These are phyloP conservation scores for Coremacera marginata DNA, from an alignment of 2,888 invertebrate genomes.

Conservation along the genomic window DNA sequence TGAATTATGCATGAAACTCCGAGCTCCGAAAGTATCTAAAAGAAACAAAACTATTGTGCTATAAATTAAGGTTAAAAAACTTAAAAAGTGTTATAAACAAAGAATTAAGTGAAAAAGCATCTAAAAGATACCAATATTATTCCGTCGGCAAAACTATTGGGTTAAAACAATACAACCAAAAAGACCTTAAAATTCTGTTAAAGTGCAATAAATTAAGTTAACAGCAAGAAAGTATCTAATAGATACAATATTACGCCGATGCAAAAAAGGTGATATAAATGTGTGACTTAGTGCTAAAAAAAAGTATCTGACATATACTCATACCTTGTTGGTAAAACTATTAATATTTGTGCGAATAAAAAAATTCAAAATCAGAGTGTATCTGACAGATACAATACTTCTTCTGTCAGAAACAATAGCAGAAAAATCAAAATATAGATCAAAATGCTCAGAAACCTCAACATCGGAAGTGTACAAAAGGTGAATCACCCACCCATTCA, in stretches of 20 bases:
- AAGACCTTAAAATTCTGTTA: not conserved
- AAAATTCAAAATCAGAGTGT: not conserved
- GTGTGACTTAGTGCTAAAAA: no score
- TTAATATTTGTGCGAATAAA: not conserved
- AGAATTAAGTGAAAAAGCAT: not conserved
- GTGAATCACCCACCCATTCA: not conserved
- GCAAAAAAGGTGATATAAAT: no score
- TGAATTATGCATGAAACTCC: no score
- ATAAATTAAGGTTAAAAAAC: no score
- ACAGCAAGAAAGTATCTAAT: not conserved
- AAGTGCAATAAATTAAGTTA: not conserved
- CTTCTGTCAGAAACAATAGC: no score
- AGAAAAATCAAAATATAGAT: not conserved
- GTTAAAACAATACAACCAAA: no score
- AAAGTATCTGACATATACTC: no score
- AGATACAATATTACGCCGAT: not conserved
- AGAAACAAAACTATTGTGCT: not conserved
- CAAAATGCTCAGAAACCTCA: not conserved
- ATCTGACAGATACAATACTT: not conserved
- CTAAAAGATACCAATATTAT: no score
- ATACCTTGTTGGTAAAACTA: no score
- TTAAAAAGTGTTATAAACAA: no score
- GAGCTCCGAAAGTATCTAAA: slow-evolving; percentile 4
- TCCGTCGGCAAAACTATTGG: no score
- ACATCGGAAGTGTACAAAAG: not conserved